Evolutionary conservation across 2,797 vertebrate species (phyloP).

Genomic region (Macropodus opercularis): DNA sequence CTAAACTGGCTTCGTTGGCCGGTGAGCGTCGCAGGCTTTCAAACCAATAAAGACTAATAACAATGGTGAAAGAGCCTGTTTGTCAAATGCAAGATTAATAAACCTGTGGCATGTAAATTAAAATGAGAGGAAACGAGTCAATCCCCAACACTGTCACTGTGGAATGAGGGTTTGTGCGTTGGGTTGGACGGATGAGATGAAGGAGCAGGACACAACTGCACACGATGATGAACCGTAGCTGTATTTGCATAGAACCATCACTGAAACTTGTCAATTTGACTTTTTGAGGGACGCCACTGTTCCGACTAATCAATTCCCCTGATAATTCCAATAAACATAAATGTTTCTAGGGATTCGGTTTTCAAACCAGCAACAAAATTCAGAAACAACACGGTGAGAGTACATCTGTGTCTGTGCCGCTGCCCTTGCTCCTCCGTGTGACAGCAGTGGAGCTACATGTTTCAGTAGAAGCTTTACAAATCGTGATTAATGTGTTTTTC

Average conservation of each 20-base stretch:
- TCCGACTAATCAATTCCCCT: conserved; percentile 43
- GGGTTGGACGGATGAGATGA: conserved; percentile 42
- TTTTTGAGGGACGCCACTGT: conserved; percentile 15
- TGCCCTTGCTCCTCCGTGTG: not conserved
- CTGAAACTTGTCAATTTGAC: no score
- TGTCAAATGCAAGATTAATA: conserved; percentile 28
- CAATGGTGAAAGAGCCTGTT: conserved; percentile 23
- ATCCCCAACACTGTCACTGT: conserved; percentile 63
- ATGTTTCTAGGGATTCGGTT: conserved; percentile 20
- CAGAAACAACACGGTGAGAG: not conserved
- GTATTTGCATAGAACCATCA: conserved; percentile 13
- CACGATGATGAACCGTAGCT: conserved; percentile 25
- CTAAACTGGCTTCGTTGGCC: conserved; percentile 5
- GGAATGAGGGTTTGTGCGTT: conserved; percentile 49
- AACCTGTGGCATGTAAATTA: conserved; percentile 24
- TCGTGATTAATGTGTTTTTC: conserved; percentile 37
- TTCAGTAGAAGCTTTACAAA: conserved; percentile 35
- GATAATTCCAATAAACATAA: conserved; percentile 17
- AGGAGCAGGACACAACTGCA: conserved; percentile 23
- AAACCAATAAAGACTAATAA: conserved; percentile 24
- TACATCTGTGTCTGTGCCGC: not conserved
- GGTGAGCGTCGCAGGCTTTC: conserved; percentile 3
- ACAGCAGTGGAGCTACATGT: conserved; percentile 5
- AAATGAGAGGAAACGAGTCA: conserved; percentile 58
- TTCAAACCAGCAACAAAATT: conserved; percentile 8